phyloP scores from a whole-genome alignment of 2,888 invertebrate species.

The Leucoptera coffeella region DNA sequence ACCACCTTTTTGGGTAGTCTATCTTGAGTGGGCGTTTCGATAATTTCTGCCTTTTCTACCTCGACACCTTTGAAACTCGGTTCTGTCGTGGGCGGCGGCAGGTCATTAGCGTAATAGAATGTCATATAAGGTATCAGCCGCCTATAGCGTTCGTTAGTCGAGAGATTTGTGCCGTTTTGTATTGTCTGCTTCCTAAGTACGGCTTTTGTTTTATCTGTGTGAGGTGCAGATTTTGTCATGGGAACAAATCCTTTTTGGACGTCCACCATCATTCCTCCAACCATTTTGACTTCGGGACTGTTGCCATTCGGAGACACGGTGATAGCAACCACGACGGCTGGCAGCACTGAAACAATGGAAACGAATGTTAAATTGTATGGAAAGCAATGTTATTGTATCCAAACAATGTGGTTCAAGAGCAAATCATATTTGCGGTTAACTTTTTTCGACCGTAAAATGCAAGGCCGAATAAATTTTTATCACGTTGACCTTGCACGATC shows the following conservation, averaged over 20 bases:
- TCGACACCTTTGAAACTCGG: constrained; percentile 20
- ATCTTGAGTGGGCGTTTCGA: constrained; percentile 18
- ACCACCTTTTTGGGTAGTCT: constrained; percentile 27
- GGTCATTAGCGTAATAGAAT: constrained; percentile 65
- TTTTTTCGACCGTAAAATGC: constrained; percentile 4
- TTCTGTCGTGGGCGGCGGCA: constrained; percentile 31
- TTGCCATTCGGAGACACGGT: constrained; percentile 45
- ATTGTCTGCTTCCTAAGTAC: no score
- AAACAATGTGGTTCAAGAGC: constrained; percentile 2
- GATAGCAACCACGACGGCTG: constrained; percentile 23
- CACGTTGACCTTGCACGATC: constrained; percentile 22
- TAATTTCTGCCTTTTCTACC: constrained; percentile 34
- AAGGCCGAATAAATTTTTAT: constrained; percentile 15
- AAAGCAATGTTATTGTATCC: no score
- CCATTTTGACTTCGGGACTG: constrained; percentile 39
- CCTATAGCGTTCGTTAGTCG: constrained; percentile 63
- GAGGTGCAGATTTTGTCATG: constrained; percentile 10
- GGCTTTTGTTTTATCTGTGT: constrained; percentile 11
- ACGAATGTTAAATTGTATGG: no score
- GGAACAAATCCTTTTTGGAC: constrained; percentile 22
- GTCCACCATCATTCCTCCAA: constrained; percentile 27
- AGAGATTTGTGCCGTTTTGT: constrained; percentile 25
- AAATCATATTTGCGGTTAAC: constrained; percentile 1
- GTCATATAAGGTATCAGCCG: constrained; percentile 79
- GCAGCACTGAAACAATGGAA: constrained; percentile 34